Percentiles rank a stretch among this genome's conserved stretches.
Conservation (phyloP, 1,140 invertebrate species). For the Pogonus chalceus region DNA sequence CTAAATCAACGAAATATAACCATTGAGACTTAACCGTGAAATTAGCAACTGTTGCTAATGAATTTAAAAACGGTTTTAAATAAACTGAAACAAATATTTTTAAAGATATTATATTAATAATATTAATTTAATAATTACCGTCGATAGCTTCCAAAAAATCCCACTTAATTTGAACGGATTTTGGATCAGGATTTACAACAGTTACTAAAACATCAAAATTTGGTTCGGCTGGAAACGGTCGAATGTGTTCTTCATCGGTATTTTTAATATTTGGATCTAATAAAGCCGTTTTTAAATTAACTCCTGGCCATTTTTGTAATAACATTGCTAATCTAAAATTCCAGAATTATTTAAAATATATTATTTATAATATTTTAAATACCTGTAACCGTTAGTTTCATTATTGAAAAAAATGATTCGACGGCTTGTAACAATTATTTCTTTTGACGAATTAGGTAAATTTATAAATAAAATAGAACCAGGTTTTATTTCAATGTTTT, state of each 20-base stretch:
- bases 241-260: conserved; percentile 35
- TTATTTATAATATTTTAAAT: no score
- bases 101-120: conserved; percentile 23
- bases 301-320: conserved; percentile 19
- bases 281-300: conserved; percentile 29
- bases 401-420: background rate
- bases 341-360: no score
- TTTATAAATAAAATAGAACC: background rate
- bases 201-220: conserved; percentile 69
- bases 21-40: conserved; percentile 79
- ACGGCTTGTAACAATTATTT: background rate
- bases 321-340: background rate
- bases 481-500: background rate
- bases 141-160: conserved; percentile 41
- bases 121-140: conserved; percentile 25
- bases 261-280: conserved; percentile 34
- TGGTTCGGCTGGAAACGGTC: conserved; percentile 40
- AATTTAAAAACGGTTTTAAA: conserved; percentile 57
- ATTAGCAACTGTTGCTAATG: conserved; percentile 55
- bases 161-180: conserved; percentile 55
- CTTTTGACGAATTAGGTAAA: background rate
- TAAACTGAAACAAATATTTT: conserved; percentile 50
- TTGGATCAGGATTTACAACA: conserved; percentile 65
- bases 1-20: conserved; percentile 72
- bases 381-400: background rate